phyloP scores from a whole-genome alignment of 2,888 invertebrate species.

The Nephrotoma flavescens region DNA sequence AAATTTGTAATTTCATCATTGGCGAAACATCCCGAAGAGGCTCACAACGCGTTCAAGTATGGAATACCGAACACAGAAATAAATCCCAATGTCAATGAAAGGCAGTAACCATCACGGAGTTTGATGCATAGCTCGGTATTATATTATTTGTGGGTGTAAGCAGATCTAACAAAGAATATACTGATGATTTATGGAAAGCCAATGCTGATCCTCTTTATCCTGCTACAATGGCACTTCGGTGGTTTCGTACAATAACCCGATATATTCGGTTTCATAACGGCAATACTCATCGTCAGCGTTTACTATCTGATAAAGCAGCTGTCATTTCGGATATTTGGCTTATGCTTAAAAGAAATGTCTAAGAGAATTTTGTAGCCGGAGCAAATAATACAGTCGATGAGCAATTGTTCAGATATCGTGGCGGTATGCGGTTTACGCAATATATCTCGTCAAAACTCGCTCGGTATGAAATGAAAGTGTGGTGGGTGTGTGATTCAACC shows the following conservation, averaged over 20 bases:
- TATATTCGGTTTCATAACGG: neutral
- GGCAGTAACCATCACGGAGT: no score
- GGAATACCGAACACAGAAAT: no score
- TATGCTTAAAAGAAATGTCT: neutral
- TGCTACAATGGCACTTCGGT: neutral
- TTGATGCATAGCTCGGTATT: no score
- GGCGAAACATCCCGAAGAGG: no score
- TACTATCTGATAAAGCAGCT: neutral
- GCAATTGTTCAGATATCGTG: neutral
- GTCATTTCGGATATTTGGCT: neutral
- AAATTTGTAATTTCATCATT: no score
- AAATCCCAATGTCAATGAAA: no score
- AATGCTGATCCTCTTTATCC: no score
- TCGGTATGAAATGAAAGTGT: constrained; percentile 19
- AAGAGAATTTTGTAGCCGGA: neutral
- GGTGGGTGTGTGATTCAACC: constrained; percentile 17
- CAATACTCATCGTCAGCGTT: neutral
- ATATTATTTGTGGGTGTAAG: no score
- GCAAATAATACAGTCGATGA: neutral
- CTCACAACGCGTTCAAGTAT: no score
- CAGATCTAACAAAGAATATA: no score
- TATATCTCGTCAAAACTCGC: constrained; percentile 18
- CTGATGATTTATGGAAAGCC: no score
- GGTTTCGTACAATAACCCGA: neutral
- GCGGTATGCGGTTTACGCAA: constrained; percentile 16